Evolutionary conservation across 2,113 vertebrate genomes (phyloP).

Genomic region (Syngnathus floridae): DNA sequence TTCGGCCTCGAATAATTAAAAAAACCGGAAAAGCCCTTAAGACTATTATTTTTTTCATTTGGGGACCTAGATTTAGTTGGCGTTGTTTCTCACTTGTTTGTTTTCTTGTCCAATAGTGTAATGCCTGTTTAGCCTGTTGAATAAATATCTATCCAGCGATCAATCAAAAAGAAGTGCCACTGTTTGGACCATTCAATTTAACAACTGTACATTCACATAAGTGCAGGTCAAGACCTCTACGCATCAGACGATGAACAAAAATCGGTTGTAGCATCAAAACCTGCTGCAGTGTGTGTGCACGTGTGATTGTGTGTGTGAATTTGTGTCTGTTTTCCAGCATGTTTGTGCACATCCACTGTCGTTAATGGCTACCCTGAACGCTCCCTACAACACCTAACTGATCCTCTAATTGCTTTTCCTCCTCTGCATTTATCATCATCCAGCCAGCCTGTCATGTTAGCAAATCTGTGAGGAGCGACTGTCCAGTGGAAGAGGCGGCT

Average conservation of each 20-base stretch:
- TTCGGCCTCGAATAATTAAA: too few relatives aligned
- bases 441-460: slow-evolving; percentile 65
- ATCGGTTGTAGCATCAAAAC: not conserved
- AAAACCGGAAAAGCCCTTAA: too few relatives aligned
- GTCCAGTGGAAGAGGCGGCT: slow-evolving; percentile 8
- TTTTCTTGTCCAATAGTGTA: too few relatives aligned
- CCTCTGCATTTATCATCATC: slow-evolving; percentile 75
- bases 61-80: too few relatives aligned
- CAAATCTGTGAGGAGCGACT: slow-evolving; percentile 40
- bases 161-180: too few relatives aligned
- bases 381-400: slow-evolving; percentile 67
- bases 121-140: too few relatives aligned
- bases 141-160: too few relatives aligned
- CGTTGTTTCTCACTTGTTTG: too few relatives aligned
- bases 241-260: not conserved
- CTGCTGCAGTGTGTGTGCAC: not conserved
- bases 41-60: too few relatives aligned
- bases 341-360: slow-evolving; percentile 44
- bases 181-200: not conserved
- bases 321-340: slow-evolving; percentile 9
- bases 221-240: not conserved
- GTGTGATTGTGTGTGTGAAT: not conserved
- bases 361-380: slow-evolving; percentile 63
- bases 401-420: slow-evolving; percentile 73
- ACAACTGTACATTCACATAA: not conserved